Conservation (phyloP, 2,888 invertebrate species). For the Diaphora mendica region DNA sequence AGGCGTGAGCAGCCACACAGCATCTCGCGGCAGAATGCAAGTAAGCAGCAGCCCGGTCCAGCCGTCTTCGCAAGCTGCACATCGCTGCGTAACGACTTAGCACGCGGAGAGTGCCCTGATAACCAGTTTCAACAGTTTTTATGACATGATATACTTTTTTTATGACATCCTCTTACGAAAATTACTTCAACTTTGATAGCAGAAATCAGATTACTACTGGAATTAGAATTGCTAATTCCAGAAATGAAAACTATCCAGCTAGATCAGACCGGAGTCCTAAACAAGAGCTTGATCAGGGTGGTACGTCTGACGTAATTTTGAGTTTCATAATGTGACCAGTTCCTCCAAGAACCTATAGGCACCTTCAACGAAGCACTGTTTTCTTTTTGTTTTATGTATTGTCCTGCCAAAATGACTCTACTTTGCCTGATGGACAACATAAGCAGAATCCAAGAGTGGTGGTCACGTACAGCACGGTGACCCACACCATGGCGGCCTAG, state of each 20-base stretch:
- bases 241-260: not conserved
- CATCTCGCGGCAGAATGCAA: slow-evolving; percentile 59
- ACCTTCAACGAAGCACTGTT: too few species aligned
- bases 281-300: not conserved
- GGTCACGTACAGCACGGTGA: too few species aligned
- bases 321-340: not conserved
- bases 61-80: slow-evolving; percentile 66
- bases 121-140: not conserved
- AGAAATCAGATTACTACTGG: too few species aligned
- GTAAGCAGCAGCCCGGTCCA: slow-evolving; percentile 63
- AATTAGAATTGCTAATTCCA: not conserved
- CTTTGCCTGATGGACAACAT: too few species aligned
- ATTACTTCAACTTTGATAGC: too few species aligned
- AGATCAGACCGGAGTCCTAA: not conserved
- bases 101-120: slow-evolving; percentile 73
- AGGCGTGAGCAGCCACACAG: slow-evolving; percentile 65
- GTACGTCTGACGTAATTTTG: not conserved
- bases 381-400: too few species aligned
- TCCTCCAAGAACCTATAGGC: too few species aligned
- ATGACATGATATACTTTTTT: not conserved
- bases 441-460: too few species aligned
- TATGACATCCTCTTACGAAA: too few species aligned
- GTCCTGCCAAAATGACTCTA: too few species aligned
- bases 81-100: slow-evolving; percentile 72
- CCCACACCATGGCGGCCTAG: too few species aligned